Conservation (phyloP, 2,797 vertebrate genomes). For the Antennarius maculatus region DNA sequence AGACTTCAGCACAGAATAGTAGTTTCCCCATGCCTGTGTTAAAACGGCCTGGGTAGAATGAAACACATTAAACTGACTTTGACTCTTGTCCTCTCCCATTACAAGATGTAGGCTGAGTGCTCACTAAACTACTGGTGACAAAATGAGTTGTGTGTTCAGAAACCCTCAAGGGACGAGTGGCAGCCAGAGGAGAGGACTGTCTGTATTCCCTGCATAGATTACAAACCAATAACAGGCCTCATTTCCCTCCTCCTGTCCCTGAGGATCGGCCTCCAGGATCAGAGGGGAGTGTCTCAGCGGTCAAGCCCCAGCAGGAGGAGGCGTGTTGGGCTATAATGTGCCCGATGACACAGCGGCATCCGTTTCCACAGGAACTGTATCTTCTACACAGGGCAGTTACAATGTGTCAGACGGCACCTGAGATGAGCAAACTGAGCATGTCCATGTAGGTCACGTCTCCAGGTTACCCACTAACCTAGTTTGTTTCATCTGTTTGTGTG, state of each 20-base stretch:
- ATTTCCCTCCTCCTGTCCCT: slow-evolving; percentile 49
- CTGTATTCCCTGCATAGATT: slow-evolving; percentile 33
- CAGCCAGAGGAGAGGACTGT: slow-evolving; percentile 17
- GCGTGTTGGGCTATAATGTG: slow-evolving; percentile 34
- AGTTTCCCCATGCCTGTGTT: not conserved
- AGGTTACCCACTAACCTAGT: slow-evolving; percentile 29
- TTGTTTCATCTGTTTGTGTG: not conserved
- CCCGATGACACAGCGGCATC: slow-evolving; percentile 24
- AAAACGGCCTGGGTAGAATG: not conserved
- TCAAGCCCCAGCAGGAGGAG: slow-evolving; percentile 45
- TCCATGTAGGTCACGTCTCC: slow-evolving; percentile 12
- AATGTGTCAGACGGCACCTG: slow-evolving; percentile 12
- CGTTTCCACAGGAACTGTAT: slow-evolving; percentile 32
- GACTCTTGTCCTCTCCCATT: not conserved
- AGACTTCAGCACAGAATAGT: too few species aligned
- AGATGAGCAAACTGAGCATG: slow-evolving; percentile 17
- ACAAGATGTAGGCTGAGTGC: slow-evolving; percentile 8
- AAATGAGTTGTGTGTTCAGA: slow-evolving; percentile 18
- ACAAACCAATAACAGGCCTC: slow-evolving; percentile 59
- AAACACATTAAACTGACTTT: not conserved
- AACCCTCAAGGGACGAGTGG: slow-evolving; percentile 41
- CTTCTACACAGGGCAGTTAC: slow-evolving; percentile 11
- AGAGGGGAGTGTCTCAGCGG: slow-evolving; percentile 32
- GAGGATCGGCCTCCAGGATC: slow-evolving; percentile 43
- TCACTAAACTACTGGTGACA: slow-evolving; percentile 14